Evolutionary conservation across 1,140 invertebrate species (phyloP), one percentile per base, ranked within the genome.

Genomic region (Bactericera cockerelli): DNA sequence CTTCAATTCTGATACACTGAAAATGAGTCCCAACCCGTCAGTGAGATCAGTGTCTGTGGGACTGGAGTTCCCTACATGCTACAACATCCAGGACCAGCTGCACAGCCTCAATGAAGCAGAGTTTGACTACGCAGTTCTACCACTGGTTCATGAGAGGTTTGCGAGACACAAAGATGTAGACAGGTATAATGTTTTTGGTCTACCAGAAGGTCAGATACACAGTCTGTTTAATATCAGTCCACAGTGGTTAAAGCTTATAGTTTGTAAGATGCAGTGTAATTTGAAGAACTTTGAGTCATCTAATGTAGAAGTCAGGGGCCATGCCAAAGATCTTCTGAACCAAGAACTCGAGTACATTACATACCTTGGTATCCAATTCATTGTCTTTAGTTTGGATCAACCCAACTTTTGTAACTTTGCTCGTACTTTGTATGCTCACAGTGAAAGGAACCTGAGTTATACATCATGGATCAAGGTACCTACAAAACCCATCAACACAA

Each of bases 271-370:
- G 3, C n/a, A 49, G n/a, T 49, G 42, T n/a, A 19, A 16, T 4
- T 49, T 49, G 42, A 49, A 49, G 1, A 39, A 66, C 33, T 75
- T 81, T 21, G 82, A 85, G 66, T 79, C 76, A 2, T 68, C 72
- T 38, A 68, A 77, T 65, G 67, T 70, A 38, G 67, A 74, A n/a
- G 68, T 85, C n/a, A 73, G 81, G 11, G 77, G 79, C 64, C 81
- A 85, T 62, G 84, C 84, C 62, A 86, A 88, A 71, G 73, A 83
- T 65, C 74, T 80, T 33, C 72, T 97, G 1, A 74, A 77, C 38
- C 84, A 93, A 68, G 93, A 98, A 71, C 70, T 95, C 3, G 74
- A 76, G 1, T 90, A 87, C 70, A 84, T 86, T 16, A 76, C 79
- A 57, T 91, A 95, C 71, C 76, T 96, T 26, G 81, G 84, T 49